These are phyloP conservation scores for Pristis pectinata DNA, from an alignment of 2,797 vertebrate genomes.

Conservation along the genomic window DNA sequence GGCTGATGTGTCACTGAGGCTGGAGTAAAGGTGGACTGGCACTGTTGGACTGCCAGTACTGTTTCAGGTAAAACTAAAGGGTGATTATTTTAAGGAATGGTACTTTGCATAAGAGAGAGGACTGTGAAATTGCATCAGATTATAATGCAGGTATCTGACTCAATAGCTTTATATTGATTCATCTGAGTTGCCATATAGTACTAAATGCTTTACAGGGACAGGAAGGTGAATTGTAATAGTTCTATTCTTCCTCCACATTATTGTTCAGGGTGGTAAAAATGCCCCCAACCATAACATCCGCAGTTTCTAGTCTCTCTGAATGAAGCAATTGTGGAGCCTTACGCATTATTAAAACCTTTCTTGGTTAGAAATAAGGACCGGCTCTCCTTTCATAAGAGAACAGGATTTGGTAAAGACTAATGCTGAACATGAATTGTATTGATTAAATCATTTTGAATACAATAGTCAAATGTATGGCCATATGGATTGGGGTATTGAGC, in stretches of 20 bases:
- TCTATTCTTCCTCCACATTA: not conserved
- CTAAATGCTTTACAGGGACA: not conserved
- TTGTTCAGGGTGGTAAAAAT: not conserved
- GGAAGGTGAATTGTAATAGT: too few relatives aligned
- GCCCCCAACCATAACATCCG: not conserved
- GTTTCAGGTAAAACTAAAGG: not conserved
- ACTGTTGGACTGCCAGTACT: not conserved
- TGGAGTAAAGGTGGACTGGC: not conserved
- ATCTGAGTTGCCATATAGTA: not conserved
- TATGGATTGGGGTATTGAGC: not conserved
- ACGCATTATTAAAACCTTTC: not conserved
- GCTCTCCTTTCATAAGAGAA: not conserved
- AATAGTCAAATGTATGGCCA: not conserved
- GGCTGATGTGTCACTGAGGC: not conserved
- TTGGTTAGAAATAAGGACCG: not conserved
- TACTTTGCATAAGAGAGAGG: not conserved
- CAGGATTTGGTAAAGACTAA: not conserved
- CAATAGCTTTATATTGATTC: not conserved
- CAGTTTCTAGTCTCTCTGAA: not conserved
- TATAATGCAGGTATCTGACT: not conserved
- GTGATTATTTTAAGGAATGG: not conserved
- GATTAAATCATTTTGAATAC: not conserved
- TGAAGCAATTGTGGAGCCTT: not conserved
- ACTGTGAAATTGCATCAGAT: not conserved
- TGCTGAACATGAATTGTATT: not conserved